phyloP scores from a whole-genome alignment of 2,888 invertebrate species.

The Bellardia pandia region DNA sequence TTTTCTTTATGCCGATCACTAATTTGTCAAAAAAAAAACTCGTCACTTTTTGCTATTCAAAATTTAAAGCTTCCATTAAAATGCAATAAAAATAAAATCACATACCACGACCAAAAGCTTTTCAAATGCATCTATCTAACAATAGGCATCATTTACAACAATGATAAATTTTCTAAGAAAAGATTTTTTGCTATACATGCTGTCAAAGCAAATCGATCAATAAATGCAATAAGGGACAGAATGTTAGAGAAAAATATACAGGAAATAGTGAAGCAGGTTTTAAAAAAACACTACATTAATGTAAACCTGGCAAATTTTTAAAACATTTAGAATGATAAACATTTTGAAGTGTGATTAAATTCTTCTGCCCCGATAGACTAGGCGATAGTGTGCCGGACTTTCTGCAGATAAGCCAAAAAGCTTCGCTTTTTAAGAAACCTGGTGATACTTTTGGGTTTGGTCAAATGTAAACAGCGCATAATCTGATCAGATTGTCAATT shows the following conservation, averaged over 20 bases:
- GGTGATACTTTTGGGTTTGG: too few relatives aligned
- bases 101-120: not conserved
- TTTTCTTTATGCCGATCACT: too few relatives aligned
- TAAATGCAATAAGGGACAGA: constrained; percentile 1
- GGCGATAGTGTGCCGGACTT: too few relatives aligned
- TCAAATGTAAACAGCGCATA: too few relatives aligned
- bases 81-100: constrained; percentile 22
- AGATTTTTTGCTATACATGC: not conserved
- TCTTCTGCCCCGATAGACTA: too few relatives aligned
- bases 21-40: not conserved
- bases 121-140: constrained; percentile 19
- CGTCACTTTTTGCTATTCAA: not conserved
- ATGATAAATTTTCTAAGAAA: constrained; percentile 8
- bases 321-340: too few relatives aligned
- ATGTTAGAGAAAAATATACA: not conserved
- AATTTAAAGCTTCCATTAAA: not conserved
- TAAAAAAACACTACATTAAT: not conserved
- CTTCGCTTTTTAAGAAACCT: too few relatives aligned
- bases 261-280: not conserved
- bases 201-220: constrained; percentile 39
- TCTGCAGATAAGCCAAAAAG: too few relatives aligned
- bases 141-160: constrained; percentile 50
- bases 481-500: too few relatives aligned
- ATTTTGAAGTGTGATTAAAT: too few relatives aligned
- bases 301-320: too few relatives aligned